Conservation (phyloP, 2,888 invertebrate genomes). For the Nemurella pictetii region DNA sequence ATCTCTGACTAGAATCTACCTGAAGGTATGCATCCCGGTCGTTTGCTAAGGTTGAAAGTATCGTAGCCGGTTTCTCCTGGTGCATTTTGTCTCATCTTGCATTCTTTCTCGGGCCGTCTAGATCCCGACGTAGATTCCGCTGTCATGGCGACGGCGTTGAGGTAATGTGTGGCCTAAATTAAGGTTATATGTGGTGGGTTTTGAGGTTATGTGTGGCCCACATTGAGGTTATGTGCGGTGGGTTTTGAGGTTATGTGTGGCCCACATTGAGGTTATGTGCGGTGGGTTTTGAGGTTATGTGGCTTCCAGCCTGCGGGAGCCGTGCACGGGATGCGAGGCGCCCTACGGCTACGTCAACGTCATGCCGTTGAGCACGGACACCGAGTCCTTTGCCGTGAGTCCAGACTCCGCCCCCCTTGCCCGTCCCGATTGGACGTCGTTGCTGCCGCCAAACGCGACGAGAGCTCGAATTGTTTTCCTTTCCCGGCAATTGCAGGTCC, state of each 20-base stretch:
- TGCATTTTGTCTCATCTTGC: too few relatives aligned
- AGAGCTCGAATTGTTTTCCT: too few relatives aligned
- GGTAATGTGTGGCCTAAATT: not conserved
- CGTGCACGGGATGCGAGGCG: conserved; percentile 81
- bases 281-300: conserved; percentile 14
- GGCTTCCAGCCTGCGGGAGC: conserved; percentile 63
- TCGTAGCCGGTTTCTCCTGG: too few relatives aligned
- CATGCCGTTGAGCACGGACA: conserved; percentile 85
- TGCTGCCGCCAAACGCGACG: too few relatives aligned
- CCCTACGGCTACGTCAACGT: conserved; percentile 96
- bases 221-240: not conserved
- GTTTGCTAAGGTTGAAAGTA: too few relatives aligned
- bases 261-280: not conserved
- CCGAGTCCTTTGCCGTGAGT: conserved; percentile 84
- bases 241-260: not conserved
- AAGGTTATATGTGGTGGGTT: not conserved
- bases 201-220: not conserved
- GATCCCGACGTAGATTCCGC: too few relatives aligned
- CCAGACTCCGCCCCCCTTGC: conserved; percentile 39
- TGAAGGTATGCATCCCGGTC: too few relatives aligned
- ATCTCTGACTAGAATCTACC: too few relatives aligned
- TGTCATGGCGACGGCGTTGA: not conserved
- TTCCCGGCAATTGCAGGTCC: too few relatives aligned
- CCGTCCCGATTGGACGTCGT: too few relatives aligned
- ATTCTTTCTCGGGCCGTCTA: too few relatives aligned